phyloP scores from a whole-genome alignment of 2,888 invertebrate species.

The Ectropis crepuscularia region DNA sequence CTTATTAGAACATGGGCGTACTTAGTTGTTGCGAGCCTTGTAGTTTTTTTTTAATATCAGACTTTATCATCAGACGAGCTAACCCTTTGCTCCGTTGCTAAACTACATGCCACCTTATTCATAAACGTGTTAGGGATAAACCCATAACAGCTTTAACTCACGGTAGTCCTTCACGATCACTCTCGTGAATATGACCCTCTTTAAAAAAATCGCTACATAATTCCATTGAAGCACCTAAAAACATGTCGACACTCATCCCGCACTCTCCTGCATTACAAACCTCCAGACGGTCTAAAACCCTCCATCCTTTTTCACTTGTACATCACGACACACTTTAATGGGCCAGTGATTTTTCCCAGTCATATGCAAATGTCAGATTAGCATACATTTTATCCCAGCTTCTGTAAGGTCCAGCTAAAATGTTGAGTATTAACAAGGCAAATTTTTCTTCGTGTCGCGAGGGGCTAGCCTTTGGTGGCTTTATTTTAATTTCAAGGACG shows the following conservation, averaged over 20 bases:
- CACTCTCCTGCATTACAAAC: neutral
- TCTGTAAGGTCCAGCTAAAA: constrained; percentile 56
- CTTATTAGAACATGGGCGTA: too few species aligned
- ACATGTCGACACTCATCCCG: neutral
- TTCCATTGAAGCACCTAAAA: neutral
- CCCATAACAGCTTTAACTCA: too few species aligned
- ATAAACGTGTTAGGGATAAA: too few species aligned
- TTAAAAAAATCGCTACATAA: too few species aligned
- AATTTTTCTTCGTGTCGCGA: constrained; percentile 47
- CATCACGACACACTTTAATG: constrained; percentile 69
- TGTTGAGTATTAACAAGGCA: constrained; percentile 61
- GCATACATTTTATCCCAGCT: constrained; percentile 71
- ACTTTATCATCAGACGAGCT: too few species aligned
- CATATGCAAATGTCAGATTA: constrained; percentile 76
- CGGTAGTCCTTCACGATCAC: too few species aligned
- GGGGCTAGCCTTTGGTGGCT: constrained; percentile 27
- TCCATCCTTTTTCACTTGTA: constrained; percentile 61
- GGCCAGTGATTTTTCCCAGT: constrained; percentile 75
- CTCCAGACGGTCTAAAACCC: constrained; percentile 28
- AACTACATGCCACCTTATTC: too few species aligned
- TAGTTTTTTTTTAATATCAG: too few species aligned
- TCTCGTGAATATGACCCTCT: too few species aligned
- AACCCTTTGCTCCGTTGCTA: too few species aligned
- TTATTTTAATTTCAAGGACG: constrained; percentile 30
- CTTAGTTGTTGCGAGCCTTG: too few species aligned